Evolutionary conservation across 2,113 vertebrate species (phyloP), one percentile per base, ranked within the genome.

Genomic region (Petrocephalus zakoni): DNA sequence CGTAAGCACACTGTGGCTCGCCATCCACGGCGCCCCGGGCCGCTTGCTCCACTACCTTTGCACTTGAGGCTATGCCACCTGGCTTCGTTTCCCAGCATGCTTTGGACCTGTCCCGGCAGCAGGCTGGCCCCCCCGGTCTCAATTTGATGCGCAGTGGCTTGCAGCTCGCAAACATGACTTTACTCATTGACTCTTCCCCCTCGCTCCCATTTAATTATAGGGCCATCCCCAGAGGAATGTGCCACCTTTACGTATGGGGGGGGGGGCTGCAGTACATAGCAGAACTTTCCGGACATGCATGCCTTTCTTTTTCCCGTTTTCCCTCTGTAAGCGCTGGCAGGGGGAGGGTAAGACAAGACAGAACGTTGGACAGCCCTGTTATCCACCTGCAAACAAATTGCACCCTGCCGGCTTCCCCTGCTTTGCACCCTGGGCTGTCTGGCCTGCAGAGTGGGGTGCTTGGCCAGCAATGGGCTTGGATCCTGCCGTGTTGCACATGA

Each of bases 161-260:
- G 21, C 13, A 51, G 7, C 82, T 78, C 87, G 90, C 92, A 90
- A 90, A 93, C 89, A 91, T 29, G 88, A 88, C 89, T 90, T 90
- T 93, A 94, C 91, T 93, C 94, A 90, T 92, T 93, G 93, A 94
- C 93, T 93, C 93, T 93, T 92, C 92, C 90, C 90, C 87, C 89
- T 93, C 92, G 93, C 94, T 94, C 91, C 91, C 91, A 89, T 64
- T 90, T 93, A 92, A 95, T 94, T 93, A 94, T 92, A 91, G 91
- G 94, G 93, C 93, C 93, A 93, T 92, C 61, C 90, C 91, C 91
- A 90, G 78, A 92, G 92, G 94, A 93, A 95, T 94, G 92, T 88
- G 85, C 86, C 56, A 88, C 15, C 87, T 42, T 55, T 15, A 56
- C 9, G 87, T 5, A 42, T 49, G 37, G 42, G 46, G 47, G 42